Evolutionary conservation across 1,140 invertebrate species (phyloP).

Genomic region (Bombus difficillimus): DNA sequence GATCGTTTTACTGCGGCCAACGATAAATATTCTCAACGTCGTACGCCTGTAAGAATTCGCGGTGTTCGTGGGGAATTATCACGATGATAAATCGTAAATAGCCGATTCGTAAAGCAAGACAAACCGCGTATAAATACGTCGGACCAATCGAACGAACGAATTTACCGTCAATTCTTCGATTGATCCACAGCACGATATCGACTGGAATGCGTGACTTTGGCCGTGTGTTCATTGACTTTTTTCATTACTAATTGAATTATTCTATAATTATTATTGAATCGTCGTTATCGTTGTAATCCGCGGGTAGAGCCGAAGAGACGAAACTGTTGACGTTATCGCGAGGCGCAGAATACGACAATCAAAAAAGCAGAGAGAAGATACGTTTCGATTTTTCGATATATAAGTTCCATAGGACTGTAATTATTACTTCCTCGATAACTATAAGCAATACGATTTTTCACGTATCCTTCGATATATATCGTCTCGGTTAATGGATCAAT

Average conservation of each 20-base stretch:
- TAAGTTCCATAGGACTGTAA: not conserved
- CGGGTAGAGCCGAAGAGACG: conserved; percentile 29
- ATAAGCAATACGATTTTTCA: not conserved
- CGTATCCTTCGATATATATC: not conserved
- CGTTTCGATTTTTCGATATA: conserved; percentile 3
- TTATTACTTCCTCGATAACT: conserved; percentile 20
- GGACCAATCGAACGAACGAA: conserved; percentile 56
- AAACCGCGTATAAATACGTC: conserved; percentile 34
- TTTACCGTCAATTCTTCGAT: conserved; percentile 43
- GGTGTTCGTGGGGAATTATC: conserved; percentile 14
- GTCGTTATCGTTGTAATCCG: conserved; percentile 1
- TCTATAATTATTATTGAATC: conserved; percentile 14
- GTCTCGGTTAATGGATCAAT: not conserved
- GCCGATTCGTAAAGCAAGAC: conserved; percentile 21
- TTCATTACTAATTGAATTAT: conserved; percentile 31
- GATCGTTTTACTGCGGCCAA: conserved; percentile 22
- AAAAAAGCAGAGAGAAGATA: conserved; percentile 27
- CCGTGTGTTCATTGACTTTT: conserved; percentile 78
- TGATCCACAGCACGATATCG: conserved; percentile 55
- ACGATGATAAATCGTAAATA: not conserved
- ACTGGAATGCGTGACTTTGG: conserved; percentile 75
- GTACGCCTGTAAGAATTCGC: not conserved
- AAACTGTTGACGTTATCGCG: conserved; percentile 5
- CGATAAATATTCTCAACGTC: not conserved
- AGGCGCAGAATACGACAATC: conserved; percentile 43